These are phyloP conservation scores for Catagonus wagneri DNA, from an alignment of 2,113 vertebrate genomes.

Conservation along the genomic window DNA sequence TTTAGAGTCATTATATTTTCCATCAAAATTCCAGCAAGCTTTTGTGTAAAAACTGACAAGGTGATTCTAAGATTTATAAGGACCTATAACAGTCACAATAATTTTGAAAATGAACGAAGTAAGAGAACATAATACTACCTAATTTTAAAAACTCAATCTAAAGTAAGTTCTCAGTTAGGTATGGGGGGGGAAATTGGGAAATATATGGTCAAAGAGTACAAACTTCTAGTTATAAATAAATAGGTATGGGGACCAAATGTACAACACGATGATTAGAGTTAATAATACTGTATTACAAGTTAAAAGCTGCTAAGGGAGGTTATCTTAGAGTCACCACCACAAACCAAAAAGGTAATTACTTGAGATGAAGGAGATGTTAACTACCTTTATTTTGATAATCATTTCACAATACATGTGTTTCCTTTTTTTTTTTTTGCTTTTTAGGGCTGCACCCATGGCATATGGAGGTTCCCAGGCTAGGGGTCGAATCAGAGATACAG, in stretches of 20 bases:
- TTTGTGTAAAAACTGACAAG: background rate
- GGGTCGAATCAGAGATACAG: too few species aligned
- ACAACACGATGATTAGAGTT: background rate
- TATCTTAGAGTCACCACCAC: background rate
- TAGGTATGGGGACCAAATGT: background rate
- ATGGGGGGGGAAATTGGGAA: background rate
- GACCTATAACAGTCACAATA: background rate
- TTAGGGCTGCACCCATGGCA: too few species aligned
- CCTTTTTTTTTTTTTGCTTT: too few species aligned
- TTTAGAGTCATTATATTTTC: background rate
- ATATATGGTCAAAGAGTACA: background rate
- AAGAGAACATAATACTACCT: background rate
- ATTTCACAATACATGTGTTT: background rate
- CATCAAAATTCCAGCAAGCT: background rate
- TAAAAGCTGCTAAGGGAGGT: background rate
- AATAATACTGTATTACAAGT: background rate
- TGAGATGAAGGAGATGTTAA: background rate
- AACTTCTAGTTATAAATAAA: background rate
- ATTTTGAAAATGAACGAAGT: conserved; percentile 6
- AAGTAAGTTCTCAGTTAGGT: background rate
- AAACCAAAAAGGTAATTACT: background rate
- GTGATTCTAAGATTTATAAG: background rate
- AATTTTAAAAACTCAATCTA: background rate
- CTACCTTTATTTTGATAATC: background rate
- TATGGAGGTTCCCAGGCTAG: too few species aligned